Evolutionary conservation across 2,797 vertebrate species (phyloP).

Genomic region (Chaetodon trifasciatus): DNA sequence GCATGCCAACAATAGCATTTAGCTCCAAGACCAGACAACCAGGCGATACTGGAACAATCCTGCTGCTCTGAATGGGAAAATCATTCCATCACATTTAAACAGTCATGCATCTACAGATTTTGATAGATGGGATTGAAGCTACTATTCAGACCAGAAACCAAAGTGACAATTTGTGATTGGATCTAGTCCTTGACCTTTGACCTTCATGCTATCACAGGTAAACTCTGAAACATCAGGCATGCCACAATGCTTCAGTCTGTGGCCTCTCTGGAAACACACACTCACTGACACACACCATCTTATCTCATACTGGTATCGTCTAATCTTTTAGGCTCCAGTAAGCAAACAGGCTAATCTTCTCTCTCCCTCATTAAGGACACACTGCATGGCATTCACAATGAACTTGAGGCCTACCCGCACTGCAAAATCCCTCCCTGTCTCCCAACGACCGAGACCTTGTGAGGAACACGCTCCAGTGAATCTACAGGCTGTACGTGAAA

Average conservation of each 20-base stretch:
- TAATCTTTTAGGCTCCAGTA: conserved; percentile 72
- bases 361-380: conserved; percentile 75
- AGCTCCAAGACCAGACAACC: not conserved
- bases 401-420: conserved; percentile 59
- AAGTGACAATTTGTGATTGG: conserved; percentile 12
- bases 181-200: conserved; percentile 40
- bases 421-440: conserved; percentile 47
- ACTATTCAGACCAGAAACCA: not conserved
- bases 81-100: not conserved
- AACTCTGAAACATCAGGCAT: conserved; percentile 56
- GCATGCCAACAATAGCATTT: not conserved
- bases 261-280: conserved; percentile 40
- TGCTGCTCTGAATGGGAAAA: not conserved
- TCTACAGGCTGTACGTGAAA: conserved; percentile 42
- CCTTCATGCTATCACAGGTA: conserved; percentile 29
- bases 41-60: not conserved
- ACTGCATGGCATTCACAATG: conserved; percentile 70
- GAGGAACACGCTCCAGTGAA: conserved; percentile 51
- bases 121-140: not conserved
- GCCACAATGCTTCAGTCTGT: conserved; percentile 26
- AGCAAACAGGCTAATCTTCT: conserved; percentile 76
- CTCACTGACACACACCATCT: conserved; percentile 53
- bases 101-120: not conserved
- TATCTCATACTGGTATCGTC: conserved; percentile 68
- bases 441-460: conserved; percentile 43